Percentiles rank a stretch among this genome's conserved stretches.
Conservation (phyloP, 2,113 vertebrate genomes). For the Euleptes europaea region DNA sequence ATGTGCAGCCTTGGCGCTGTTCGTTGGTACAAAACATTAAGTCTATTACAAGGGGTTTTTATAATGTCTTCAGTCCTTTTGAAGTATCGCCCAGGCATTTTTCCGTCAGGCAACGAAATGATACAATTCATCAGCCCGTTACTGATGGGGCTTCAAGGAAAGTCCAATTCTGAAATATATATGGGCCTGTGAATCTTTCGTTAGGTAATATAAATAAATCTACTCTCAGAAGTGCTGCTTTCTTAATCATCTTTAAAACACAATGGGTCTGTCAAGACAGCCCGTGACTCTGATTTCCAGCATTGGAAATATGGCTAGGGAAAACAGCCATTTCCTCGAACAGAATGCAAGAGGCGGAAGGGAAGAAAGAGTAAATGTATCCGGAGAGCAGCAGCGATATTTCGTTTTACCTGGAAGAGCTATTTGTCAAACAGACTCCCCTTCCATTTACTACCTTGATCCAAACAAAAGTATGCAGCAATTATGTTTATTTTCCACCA, state of each 20-base stretch:
- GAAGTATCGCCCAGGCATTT: neutral
- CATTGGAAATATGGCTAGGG: neutral
- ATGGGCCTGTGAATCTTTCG: constrained; percentile 11
- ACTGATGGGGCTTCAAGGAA: neutral
- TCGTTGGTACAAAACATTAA: constrained; percentile 27
- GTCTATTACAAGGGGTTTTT: constrained; percentile 12
- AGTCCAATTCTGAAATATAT: constrained; percentile 1
- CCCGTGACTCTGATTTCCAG: neutral
- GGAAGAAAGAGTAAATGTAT: constrained; percentile 8
- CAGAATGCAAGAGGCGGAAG: constrained; percentile 15
- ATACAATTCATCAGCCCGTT: constrained; percentile 16
- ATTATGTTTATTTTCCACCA: neutral
- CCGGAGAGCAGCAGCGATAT: neutral
- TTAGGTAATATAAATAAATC: constrained; percentile 21
- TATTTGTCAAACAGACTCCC: neutral
- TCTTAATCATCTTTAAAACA: constrained; percentile 24
- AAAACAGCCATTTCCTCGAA: constrained; percentile 24
- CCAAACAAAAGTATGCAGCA: neutral
- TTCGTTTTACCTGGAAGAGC: too few relatives aligned
- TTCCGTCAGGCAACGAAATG: neutral
- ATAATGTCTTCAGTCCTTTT: neutral
- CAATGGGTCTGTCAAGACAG: neutral
- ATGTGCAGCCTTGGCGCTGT: neutral
- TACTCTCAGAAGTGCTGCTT: neutral
- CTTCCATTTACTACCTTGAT: neutral